phyloP scores from a whole-genome alignment of 2,888 invertebrate species.

The Aleiodes testaceus region DNA sequence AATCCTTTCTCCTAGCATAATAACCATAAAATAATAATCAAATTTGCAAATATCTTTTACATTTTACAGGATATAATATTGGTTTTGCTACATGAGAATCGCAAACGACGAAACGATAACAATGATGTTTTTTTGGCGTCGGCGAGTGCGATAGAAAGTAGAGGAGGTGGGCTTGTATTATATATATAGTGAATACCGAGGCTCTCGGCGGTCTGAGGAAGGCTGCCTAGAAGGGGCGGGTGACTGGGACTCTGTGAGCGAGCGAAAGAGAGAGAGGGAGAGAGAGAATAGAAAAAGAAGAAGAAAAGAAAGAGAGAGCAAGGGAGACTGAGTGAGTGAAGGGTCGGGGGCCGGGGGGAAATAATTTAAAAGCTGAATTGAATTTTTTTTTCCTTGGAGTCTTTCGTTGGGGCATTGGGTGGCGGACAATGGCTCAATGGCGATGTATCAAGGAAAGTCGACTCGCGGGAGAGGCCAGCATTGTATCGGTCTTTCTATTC shows the following conservation, averaged over 20 bases:
- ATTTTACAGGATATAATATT: constrained; percentile 26
- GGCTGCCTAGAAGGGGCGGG: constrained; percentile 47
- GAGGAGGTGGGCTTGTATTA: constrained; percentile 28
- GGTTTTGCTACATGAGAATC: constrained; percentile 36
- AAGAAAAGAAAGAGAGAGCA: constrained; percentile 31
- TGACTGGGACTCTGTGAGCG: constrained; percentile 10
- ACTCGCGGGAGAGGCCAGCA: constrained; percentile 71
- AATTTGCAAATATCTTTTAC: background rate
- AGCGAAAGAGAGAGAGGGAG: constrained; percentile 46
- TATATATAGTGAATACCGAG: constrained; percentile 11
- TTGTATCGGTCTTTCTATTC: constrained; percentile 72
- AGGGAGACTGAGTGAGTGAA: constrained; percentile 40
- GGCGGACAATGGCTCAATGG: constrained; percentile 73
- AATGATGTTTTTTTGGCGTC: constrained; percentile 43
- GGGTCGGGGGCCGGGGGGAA: constrained; percentile 56
- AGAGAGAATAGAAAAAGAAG: constrained; percentile 47
- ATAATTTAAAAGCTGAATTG: constrained; percentile 74
- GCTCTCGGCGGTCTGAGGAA: constrained; percentile 24
- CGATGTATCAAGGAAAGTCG: constrained; percentile 73
- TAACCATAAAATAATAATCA: background rate
- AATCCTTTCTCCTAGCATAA: too few species aligned
- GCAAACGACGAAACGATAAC: constrained; percentile 41
- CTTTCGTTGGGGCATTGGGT: constrained; percentile 72
- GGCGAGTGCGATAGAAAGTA: constrained; percentile 1
- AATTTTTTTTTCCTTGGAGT: constrained; percentile 72